Base-by-base conservation (phyloP, 2,113 vertebrate genomes). In the Chlorocebus sabaeus region DNA sequence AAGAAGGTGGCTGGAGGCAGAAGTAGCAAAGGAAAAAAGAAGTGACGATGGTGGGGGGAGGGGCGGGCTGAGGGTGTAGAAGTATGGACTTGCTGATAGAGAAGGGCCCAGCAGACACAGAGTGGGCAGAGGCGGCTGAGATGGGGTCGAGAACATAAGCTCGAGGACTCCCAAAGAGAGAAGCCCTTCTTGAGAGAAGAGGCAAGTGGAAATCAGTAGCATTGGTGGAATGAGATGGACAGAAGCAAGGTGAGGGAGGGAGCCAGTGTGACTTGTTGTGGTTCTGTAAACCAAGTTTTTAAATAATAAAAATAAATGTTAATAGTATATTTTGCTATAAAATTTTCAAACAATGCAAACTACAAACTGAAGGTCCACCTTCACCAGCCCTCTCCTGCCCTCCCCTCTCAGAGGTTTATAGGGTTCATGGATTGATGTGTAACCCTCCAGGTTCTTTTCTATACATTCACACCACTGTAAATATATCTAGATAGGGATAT, bases 31-130 rank as follows among this genome's bases (percentile, higher is more conserved):
- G n/a, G 43, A 55, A 52, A 61, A 25, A 91, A 32, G 79, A 81
- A 48, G 50, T 50, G 40, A 30, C 25, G 40, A 67, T 25, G 43
- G 45, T 20, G 45, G 2, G 20, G 35, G 20, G 79, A 40, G 75
- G 20, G 48, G 2, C 0, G 25, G 13, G 10, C 5, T 30, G 23
- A 50, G 18, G 35, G 4, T 1, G 9, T 3, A 27, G 43, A 17
- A 80, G 8, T 23, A 30, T 8, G 20, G 27, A 20, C 30, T 95
- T 40, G 2, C 61, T 84, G 45, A 20, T 38, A n/a, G 38, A 35
- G 38, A 89, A 76, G 45, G 22, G 11, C 38, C 27, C 32, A 8
- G 43, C 48, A 16, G 48, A 43, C 59, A 12, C 67, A 73, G 12
- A 30, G 7, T 12, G 30, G n/a, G 52, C 50, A 57, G 81, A 30